Percentiles rank a stretch among this genome's conserved stretches.
Conservation (phyloP, 1,140 invertebrate genomes). For the Pseudomyrmex concolor region DNA sequence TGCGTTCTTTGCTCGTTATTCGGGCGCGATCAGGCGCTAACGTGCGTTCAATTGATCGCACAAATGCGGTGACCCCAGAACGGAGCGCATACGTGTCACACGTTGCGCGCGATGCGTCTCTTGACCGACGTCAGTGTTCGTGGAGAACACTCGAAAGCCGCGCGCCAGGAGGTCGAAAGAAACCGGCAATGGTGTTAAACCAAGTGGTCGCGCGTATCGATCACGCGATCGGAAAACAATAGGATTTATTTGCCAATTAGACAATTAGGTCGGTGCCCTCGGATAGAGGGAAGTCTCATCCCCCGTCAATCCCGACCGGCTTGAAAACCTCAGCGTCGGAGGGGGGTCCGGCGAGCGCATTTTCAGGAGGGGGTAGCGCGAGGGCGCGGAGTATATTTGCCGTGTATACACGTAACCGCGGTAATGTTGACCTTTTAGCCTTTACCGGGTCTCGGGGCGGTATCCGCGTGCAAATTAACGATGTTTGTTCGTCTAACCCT, state of each 20-base stretch:
- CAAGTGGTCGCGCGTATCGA: slow-evolving; percentile 61
- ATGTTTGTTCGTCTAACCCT: slow-evolving; percentile 81
- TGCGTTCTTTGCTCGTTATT: no score
- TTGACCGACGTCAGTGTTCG: neutral
- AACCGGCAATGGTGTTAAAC: slow-evolving; percentile 14
- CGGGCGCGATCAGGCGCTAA: no score
- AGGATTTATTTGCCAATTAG: slow-evolving; percentile 83
- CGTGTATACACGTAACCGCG: slow-evolving; percentile 70
- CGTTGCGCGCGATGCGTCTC: neutral
- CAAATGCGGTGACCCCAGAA: no score
- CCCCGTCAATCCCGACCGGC: slow-evolving; percentile 44
- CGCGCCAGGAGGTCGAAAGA: slow-evolving; percentile 14
- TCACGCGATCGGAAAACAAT: slow-evolving; percentile 75
- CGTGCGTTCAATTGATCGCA: no score
- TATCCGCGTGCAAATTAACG: slow-evolving; percentile 81
- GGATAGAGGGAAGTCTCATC: slow-evolving; percentile 33
- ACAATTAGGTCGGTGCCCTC: slow-evolving; percentile 74
- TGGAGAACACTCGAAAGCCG: neutral
- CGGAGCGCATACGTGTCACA: no score
- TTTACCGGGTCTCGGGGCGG: slow-evolving; percentile 60
- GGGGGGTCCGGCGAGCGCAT: slow-evolving; percentile 43
- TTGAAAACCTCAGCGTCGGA: slow-evolving; percentile 58
- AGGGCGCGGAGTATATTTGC: slow-evolving; percentile 78
- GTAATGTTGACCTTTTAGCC: slow-evolving; percentile 82
- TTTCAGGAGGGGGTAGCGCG: slow-evolving; percentile 67